These are phyloP conservation scores for Pollenia amentaria DNA, from an alignment of 2,888 invertebrate species.

Conservation along the genomic window DNA sequence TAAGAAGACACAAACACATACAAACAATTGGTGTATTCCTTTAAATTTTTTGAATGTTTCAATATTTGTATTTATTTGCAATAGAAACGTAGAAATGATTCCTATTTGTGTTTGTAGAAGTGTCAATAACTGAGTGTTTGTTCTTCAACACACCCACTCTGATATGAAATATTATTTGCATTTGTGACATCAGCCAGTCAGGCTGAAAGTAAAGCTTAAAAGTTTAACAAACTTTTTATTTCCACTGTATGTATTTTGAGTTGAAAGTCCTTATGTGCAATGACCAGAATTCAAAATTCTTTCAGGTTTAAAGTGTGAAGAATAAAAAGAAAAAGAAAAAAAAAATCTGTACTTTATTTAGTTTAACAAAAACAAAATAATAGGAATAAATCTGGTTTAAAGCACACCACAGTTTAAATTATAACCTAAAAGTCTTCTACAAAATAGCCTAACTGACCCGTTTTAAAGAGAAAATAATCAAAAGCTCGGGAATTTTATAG, in stretches of 20 bases:
- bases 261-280: no score
- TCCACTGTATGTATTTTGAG: neutral
- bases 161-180: neutral
- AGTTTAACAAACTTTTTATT: slow-evolving; percentile 7
- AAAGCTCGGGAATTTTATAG: no score
- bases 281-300: no score
- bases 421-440: no score
- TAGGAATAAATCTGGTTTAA: no score
- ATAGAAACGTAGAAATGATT: slow-evolving; percentile 34
- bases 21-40: neutral
- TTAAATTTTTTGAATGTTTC: neutral
- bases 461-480: no score
- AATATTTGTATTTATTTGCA: slow-evolving; percentile 6
- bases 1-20: slow-evolving; percentile 11
- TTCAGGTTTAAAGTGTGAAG: no score
- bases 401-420: no score
- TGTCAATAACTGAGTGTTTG: slow-evolving; percentile 38
- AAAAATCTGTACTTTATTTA: no score
- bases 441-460: no score
- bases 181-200: slow-evolving; percentile 4
- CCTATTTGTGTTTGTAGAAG: slow-evolving; percentile 15
- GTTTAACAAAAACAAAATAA: no score
- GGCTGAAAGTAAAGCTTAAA: slow-evolving; percentile 8
- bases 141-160: neutral
- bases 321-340: no score